phyloP scores from a whole-genome alignment of 2,113 vertebrate genomes.

The Apteryx owenii region DNA sequence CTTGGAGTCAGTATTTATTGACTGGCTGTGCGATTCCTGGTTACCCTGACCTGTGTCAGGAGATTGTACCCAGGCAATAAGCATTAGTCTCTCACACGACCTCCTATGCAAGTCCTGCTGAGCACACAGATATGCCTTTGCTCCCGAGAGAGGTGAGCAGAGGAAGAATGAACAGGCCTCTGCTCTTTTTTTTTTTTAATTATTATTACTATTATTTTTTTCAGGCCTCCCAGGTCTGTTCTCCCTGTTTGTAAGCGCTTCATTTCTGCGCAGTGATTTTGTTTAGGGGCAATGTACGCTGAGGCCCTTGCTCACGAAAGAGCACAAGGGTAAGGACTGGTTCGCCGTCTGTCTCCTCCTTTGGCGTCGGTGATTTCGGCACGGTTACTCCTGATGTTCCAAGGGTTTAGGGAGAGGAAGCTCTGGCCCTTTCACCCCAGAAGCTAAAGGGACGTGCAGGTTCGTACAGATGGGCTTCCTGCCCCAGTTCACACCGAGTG shows the following conservation, averaged over 20 bases:
- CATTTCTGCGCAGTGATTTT: neutral
- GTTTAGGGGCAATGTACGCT: neutral
- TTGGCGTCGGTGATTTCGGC: neutral
- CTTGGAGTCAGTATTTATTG: conserved; percentile 16
- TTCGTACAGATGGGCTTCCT: rapidly evolving
- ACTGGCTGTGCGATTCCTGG: neutral
- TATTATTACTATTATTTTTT: neutral
- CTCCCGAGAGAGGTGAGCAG: neutral
- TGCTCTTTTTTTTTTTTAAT: neutral
- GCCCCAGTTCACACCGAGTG: neutral
- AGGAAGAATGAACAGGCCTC: neutral
- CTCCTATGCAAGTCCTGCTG: neutral
- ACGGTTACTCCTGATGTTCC: rapidly evolving
- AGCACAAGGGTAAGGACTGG: neutral
- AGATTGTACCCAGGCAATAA: neutral
- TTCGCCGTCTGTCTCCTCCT: neutral
- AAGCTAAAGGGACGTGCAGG: neutral
- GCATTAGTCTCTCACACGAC: neutral
- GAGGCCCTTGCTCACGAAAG: neutral
- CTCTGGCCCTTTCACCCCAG: neutral
- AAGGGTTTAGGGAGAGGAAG: neutral
- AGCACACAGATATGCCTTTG: neutral
- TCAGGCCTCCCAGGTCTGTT: neutral
- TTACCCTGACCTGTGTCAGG: neutral
- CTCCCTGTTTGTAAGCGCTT: neutral